phyloP scores from a whole-genome alignment of 2,888 invertebrate species.

The Automeris io region DNA sequence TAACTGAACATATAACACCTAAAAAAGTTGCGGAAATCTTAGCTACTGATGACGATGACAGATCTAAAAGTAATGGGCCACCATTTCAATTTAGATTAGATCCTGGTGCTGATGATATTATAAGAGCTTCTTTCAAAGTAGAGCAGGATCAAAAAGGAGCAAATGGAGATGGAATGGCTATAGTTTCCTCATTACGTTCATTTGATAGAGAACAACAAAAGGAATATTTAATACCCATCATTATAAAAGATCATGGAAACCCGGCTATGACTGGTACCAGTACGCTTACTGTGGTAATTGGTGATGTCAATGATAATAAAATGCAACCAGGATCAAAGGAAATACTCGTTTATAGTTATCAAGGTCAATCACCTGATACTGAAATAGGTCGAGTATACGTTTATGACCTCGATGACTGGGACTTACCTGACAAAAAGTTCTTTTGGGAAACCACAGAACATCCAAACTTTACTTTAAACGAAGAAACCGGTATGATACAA shows the following conservation, averaged over 20 bases:
- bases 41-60: constrained; percentile 95
- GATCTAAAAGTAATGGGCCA: constrained; percentile 96
- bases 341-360: constrained; percentile 97
- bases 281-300: constrained; percentile 96
- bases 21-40: constrained; percentile 94
- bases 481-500: constrained; percentile 95
- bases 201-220: constrained; percentile 98
- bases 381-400: constrained; percentile 97
- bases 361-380: constrained; percentile 92
- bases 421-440: constrained; percentile 97
- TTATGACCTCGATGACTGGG: constrained; percentile 99
- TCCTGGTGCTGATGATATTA: constrained; percentile 95
- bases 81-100: constrained; percentile 97
- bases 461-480: constrained; percentile 91
- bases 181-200: constrained; percentile 93
- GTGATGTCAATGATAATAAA: constrained; percentile 98
- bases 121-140: constrained; percentile 95
- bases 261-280: constrained; percentile 98
- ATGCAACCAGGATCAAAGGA: constrained; percentile 99
- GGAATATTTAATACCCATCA: constrained; percentile 96
- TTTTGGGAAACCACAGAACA: constrained; percentile 94
- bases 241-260: constrained; percentile 97
- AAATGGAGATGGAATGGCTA: constrained; percentile 98
- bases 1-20: constrained; percentile 95
- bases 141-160: constrained; percentile 98